Conservation (phyloP, 2,888 invertebrate genomes). For the Dastarcus helophoroides region DNA sequence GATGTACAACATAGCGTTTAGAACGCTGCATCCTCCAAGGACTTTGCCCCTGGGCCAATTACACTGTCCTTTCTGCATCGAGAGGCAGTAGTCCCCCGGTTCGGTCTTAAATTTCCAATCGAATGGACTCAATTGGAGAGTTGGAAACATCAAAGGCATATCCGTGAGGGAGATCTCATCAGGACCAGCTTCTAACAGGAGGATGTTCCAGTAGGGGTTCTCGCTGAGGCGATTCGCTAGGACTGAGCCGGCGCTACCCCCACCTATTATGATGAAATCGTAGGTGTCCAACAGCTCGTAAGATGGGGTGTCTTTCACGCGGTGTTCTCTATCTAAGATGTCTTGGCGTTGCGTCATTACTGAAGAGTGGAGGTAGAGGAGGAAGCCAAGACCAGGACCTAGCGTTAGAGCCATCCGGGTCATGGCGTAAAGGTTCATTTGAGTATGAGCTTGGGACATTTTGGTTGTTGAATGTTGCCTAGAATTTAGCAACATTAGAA, state of each 20-base stretch:
- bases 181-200: constrained; percentile 64
- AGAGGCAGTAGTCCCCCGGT: constrained; percentile 55
- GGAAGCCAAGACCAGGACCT: constrained; percentile 52
- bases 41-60: constrained; percentile 73
- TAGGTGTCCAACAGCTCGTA: constrained; percentile 49
- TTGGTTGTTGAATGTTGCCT: no score
- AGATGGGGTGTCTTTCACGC: constrained; percentile 46
- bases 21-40: constrained; percentile 67
- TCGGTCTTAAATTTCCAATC: constrained; percentile 79
- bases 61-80: constrained; percentile 52
- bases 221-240: constrained; percentile 69
- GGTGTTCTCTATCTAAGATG: constrained; percentile 53
- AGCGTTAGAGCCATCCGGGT: constrained; percentile 54
- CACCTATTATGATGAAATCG: constrained; percentile 73
- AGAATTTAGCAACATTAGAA: no score
- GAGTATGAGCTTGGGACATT: constrained; percentile 10
- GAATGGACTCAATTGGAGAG: constrained; percentile 57
- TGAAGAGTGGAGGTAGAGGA: constrained; percentile 52
- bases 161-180: constrained; percentile 52
- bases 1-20: constrained; percentile 85
- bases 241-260: constrained; percentile 71
- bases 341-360: constrained; percentile 56
- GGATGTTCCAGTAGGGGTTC: constrained; percentile 55
- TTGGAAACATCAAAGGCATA: constrained; percentile 58
- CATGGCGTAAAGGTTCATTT: constrained; percentile 42